Base-by-base conservation (phyloP, 1,140 invertebrate genomes). In the Maconellicoccus hirsutus region DNA sequence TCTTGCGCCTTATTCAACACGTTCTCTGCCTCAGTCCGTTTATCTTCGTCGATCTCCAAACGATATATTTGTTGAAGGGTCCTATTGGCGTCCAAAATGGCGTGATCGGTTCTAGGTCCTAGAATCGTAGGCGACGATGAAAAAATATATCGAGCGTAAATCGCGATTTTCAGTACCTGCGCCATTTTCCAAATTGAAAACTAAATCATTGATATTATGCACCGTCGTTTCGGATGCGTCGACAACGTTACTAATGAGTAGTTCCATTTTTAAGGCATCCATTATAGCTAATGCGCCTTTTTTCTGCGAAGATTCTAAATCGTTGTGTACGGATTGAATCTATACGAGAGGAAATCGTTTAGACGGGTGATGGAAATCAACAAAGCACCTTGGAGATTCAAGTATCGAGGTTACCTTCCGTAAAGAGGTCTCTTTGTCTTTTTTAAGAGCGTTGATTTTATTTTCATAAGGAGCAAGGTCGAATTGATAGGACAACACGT, bases 51-150 rank as follows among this genome's bases (percentile, higher is more conserved):
- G 19, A 26, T 74, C 39, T 16, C 70, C 75, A 7, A n/a, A n/a
- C n/a, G n/a, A 74, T 75, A 66, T 27, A 95, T 88, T 42, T 84
- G 83, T 0, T 82, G 80, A 16, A 93, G 80, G 2, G 91, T 87
- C 0, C 83, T 78, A 72, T 89, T 81, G 0, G 91, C 92, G 76
- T 93, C 85, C 12, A 83, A 79, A 2, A 94, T 75, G 0, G 91
- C 88, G 19, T 84, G 85, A 66, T 94, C 92, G 0, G 92, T 84
- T 77, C 90, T 89, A 0, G 88, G 87, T 26, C 86, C 84, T 59
- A 76, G 26, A 42, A 74, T 71, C 2, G 25, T 26, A 66, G 61
- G 1, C 25, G 23, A 69, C n/a, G 42, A 52, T 52, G 3, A 6
- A 16, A 52, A 52, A 52, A 8, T 52, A 2, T 52, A 14, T 16